Base-by-base conservation (phyloP, 2,797 vertebrate species). In the Amniataba percoides region DNA sequence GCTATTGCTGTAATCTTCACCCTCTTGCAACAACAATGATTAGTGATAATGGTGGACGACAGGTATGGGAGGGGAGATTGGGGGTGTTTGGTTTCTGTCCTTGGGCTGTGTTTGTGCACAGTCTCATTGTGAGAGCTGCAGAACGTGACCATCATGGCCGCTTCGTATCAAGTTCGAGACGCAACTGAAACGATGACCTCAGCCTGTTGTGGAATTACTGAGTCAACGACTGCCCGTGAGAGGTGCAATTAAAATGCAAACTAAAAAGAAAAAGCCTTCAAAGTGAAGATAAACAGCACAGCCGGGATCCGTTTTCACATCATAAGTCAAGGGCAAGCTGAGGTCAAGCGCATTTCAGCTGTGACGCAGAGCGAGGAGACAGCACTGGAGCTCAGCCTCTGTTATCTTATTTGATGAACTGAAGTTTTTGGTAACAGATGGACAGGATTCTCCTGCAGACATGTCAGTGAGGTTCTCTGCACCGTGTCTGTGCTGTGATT, bases 61-160 rank as follows among this genome's bases (percentile, higher is more conserved):
- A 31, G 27, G 27, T 31, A 31, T 39, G 62, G 31, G n/a, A n/a
- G n/a, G n/a, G n/a, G n/a, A n/a, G n/a, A n/a, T n/a, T n/a, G 36
- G 73, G 6, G 36, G 78, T 65, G 21, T 83, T 85, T 64, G 51
- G 82, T 90, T 91, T 86, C 85, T 76, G 83, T 86, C 81, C 80
- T 83, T 58, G 65, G 18, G 81, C 72, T 27, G 53, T 73, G 40
- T 84, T 77, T 70, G 70, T 63, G 71, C 61, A 1, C 63, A 13
- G 51, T 8, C 43, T 43, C 55, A 18, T 52, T 70, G 59, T 42
- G 45, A 74, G 39, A 16, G 53, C 61, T 59, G 62, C 68, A 49
- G 76, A 76, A 67, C 18, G 19, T 69, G 69, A 23, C 59, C 62
- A 14, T 72, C 85, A 82, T 80, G 82, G 82, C 75, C 36, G 2